Evolutionary conservation across 2,888 invertebrate species (phyloP).

Genomic region (Nasonovia ribisnigri): DNA sequence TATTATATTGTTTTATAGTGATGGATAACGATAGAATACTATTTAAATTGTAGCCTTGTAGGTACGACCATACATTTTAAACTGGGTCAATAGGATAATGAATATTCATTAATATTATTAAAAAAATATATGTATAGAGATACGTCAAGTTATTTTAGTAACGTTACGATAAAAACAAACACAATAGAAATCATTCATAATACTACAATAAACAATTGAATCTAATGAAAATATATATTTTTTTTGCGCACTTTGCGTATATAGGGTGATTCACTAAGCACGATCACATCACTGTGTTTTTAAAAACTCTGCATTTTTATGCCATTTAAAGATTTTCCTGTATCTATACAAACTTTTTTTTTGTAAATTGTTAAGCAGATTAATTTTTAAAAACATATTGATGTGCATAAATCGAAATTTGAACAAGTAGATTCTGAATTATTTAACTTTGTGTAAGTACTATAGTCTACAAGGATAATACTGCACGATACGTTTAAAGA

Average conservation of each 20-base stretch:
- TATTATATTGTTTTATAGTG: background rate
- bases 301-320: background rate
- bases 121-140: background rate
- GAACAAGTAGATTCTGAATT: background rate
- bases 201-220: background rate
- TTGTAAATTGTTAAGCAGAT: background rate
- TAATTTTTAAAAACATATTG: background rate
- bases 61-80: background rate
- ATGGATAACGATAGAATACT: slow-evolving; percentile 3
- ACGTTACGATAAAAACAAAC: background rate
- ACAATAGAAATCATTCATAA: background rate
- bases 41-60: background rate
- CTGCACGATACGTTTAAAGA: background rate
- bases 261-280: background rate
- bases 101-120: slow-evolving; percentile 2
- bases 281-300: background rate
- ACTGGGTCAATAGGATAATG: slow-evolving; percentile 5
- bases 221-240: background rate
- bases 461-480: background rate
- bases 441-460: background rate
- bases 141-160: background rate
- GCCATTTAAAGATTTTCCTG: background rate
- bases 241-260: background rate
- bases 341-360: background rate
- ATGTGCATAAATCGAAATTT: background rate